Evolutionary conservation across 2,888 invertebrate genomes (phyloP), one percentile per base, ranked within the genome.

Genomic region (Lepidocyrtinus sp.): DNA sequence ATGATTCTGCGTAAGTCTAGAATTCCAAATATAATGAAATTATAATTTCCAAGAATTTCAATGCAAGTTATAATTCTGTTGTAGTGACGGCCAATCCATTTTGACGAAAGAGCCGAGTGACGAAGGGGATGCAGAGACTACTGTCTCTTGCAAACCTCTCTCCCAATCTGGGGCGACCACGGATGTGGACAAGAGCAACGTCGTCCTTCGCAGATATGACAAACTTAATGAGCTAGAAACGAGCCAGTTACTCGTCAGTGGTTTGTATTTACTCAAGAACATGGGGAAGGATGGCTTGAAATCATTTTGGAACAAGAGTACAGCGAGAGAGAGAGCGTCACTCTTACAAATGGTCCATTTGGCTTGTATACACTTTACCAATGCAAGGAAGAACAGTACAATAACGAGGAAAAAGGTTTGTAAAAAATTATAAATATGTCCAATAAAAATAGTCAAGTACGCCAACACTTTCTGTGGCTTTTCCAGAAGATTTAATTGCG

Each of bases 361-460:
- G 3, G 84, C 85, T 46, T 85, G 85, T 55, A 75, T 82, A 61
- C 85, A 86, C 64, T 86, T 86, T 70, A 85, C 84, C 15, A 84
- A 84, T 74, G 86, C 85, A 2, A 79, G 83, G 63, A 86, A 86
- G 82, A 85, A 85, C 71, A 84, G 84, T 50, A 86, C 86, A 45
- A 85, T 85, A 9, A 86, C 86, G 17, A 85, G 85, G 83, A 86
- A 85, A 80, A 86, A 86, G 80, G 86, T 85, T 63, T 68, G 83
- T 21, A 24, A 62, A 61, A 22, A 65, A 24, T 25, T 70, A n/a
- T n/a, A n/a, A n/a, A n/a, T n/a, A n/a, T n/a, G n/a, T n/a, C n/a
- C n/a, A n/a, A n/a, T n/a, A n/a, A n/a, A n/a, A n/a, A n/a, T n/a
- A n/a, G n/a, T n/a, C n/a, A n/a, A n/a, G n/a, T 9, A 61, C 36